Percentiles rank a stretch among this genome's conserved stretches.
Conservation (phyloP, 2,888 invertebrate species). For the Brachylomia viminalis region DNA sequence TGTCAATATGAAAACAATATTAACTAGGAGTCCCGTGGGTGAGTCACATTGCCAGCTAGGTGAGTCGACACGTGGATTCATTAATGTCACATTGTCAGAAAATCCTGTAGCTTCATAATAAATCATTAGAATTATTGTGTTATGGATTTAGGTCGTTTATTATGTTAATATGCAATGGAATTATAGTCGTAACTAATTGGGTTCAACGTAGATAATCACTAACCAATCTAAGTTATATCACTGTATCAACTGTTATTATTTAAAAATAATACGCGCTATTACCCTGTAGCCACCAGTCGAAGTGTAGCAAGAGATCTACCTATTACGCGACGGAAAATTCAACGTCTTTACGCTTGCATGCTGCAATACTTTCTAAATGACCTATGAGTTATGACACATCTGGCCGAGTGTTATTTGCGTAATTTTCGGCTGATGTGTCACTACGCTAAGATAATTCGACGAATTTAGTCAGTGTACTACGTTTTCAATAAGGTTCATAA, state of each 20-base stretch:
- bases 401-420: background rate
- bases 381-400: no score
- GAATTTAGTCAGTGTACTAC: background rate
- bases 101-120: constrained; percentile 40
- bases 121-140: constrained; percentile 21
- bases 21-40: constrained; percentile 43
- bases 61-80: constrained; percentile 58
- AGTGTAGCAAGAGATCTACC: background rate
- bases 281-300: background rate
- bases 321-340: background rate
- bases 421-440: background rate
- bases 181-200: background rate
- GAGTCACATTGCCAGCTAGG: constrained; percentile 60
- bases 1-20: constrained; percentile 49
- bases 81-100: constrained; percentile 58
- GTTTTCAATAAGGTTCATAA: no score
- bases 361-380: no score
- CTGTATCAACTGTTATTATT: background rate
- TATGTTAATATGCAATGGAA: background rate
- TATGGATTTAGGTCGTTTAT: background rate
- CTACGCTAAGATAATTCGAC: background rate
- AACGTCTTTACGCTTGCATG: no score
- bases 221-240: background rate
- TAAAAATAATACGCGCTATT: no score
- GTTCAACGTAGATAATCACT: background rate